Conservation (phyloP, 2,888 invertebrate species). For the Mimachlamys varia region DNA sequence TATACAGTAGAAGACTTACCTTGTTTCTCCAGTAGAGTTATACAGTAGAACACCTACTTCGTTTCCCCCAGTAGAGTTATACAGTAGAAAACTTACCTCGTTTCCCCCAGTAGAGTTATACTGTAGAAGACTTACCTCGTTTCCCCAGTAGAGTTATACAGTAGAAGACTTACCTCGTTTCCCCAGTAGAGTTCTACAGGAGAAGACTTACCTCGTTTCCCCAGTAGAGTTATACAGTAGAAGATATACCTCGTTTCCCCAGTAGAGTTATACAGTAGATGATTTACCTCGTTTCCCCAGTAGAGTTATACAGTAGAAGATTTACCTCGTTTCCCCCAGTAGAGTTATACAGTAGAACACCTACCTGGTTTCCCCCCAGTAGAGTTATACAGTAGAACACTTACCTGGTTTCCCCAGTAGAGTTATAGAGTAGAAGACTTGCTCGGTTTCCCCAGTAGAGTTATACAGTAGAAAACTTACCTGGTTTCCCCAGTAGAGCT, state of each 20-base stretch:
- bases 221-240: not conserved
- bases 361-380: not conserved
- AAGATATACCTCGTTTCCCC: not conserved
- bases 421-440: not conserved
- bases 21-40: not conserved
- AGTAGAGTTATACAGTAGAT: not conserved
- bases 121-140: not conserved
- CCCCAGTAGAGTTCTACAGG: not conserved
- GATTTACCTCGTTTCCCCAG: not conserved
- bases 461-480: too few species aligned
- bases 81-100: conserved; percentile 50
- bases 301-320: not conserved
- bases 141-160: not conserved
- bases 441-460: not conserved
- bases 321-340: not conserved
- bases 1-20: not conserved
- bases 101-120: not conserved
- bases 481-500: not conserved
- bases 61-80: conserved; percentile 23
- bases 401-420: not conserved
- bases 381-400: not conserved
- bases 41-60: not conserved
- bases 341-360: not conserved
- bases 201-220: not conserved
- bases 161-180: not conserved